Conservation (phyloP, 2,888 invertebrate species). For the Trichopoda pennipes region DNA sequence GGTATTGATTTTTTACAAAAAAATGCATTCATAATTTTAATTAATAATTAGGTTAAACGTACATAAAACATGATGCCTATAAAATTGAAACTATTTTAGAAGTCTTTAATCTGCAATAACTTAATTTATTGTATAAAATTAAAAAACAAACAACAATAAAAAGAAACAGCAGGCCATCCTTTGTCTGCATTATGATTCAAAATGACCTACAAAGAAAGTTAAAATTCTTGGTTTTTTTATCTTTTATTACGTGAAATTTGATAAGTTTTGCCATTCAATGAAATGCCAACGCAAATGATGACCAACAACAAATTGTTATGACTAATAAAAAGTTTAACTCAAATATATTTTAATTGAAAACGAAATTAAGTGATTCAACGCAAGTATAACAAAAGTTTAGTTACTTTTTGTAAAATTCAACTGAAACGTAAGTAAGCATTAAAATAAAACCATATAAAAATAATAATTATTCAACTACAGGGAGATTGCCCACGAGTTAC, state of each 20-base stretch:
- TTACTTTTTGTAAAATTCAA: background rate
- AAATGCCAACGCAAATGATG: background rate
- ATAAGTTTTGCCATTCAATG: background rate
- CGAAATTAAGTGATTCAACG: background rate
- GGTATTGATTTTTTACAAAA: too few relatives aligned
- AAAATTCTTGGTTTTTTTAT: background rate
- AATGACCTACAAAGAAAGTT: conserved; percentile 33
- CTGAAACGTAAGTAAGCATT: background rate
- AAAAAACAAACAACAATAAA: background rate
- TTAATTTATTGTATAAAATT: too few relatives aligned
- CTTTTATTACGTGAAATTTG: conserved; percentile 3
- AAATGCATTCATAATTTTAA: too few relatives aligned
- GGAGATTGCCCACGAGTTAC: too few relatives aligned
- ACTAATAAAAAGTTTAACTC: conserved; percentile 24
- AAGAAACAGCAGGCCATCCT: background rate
- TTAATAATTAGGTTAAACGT: too few relatives aligned
- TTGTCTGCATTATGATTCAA: conserved; percentile 6
- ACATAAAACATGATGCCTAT: too few relatives aligned
- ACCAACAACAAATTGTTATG: background rate
- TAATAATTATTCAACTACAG: too few relatives aligned
- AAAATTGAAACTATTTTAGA: too few relatives aligned
- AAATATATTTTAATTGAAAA: background rate
- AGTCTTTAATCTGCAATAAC: too few relatives aligned
- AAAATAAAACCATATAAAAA: too few relatives aligned
- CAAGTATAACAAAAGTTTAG: background rate